Conservation (phyloP, 2,888 invertebrate genomes). For the Dolichopus griseipennis region DNA sequence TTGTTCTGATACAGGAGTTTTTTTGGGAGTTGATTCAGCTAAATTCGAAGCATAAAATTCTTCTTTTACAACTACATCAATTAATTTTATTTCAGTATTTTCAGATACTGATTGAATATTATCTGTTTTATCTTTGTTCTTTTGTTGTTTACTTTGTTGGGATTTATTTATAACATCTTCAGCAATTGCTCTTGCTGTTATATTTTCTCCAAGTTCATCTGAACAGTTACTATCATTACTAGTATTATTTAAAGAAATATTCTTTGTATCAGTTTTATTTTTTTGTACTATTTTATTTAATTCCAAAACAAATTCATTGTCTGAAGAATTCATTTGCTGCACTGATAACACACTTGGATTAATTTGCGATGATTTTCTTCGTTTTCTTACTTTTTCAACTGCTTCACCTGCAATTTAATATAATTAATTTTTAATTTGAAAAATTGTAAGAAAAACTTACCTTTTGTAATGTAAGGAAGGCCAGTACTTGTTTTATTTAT, state of each 20-base stretch:
- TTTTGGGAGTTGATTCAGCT: too few relatives aligned
- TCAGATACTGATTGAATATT: not conserved
- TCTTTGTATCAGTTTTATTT: not conserved
- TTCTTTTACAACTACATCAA: slow-evolving; percentile 7
- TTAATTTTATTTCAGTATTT: not conserved
- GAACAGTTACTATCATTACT: slow-evolving; percentile 26
- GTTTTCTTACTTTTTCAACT: slow-evolving; percentile 30
- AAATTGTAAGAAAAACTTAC: not conserved
- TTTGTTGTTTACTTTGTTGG: not conserved
- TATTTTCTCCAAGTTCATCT: slow-evolving; percentile 22
- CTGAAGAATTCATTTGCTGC: slow-evolving; percentile 21
- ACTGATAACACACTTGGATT: slow-evolving; percentile 7
- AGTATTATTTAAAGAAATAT: not conserved
- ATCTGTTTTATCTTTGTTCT: not conserved
- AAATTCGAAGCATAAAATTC: not conserved
- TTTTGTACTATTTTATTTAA: slow-evolving; percentile 25
- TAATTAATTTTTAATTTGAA: not conserved
- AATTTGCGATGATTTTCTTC: slow-evolving; percentile 9
- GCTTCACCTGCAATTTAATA: slow-evolving; percentile 31
- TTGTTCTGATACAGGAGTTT: not conserved
- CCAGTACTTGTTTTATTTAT: slow-evolving; percentile 27
- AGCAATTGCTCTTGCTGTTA: slow-evolving; percentile 36
- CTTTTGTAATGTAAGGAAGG: slow-evolving; percentile 30
- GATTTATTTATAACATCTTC: slow-evolving; percentile 29
- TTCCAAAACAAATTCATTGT: slow-evolving; percentile 30